A percentile compares a stretch with the other conserved stretches of the same genome.
Evolutionary conservation across 2,888 invertebrate species (phyloP).

Genomic region (Trichogramma evanescens): DNA sequence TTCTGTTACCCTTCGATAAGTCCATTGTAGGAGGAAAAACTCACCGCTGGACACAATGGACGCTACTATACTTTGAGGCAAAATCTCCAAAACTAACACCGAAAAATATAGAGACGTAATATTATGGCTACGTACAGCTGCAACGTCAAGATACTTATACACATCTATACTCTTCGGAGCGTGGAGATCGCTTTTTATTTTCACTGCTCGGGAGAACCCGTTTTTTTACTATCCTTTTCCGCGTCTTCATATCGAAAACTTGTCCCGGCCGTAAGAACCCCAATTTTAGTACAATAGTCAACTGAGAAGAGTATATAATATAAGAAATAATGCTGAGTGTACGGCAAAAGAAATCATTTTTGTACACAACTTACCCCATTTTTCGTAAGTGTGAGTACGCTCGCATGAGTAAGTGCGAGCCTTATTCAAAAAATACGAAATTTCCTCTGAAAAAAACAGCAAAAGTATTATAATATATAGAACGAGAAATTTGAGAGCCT

Average conservation of each 20-base stretch:
- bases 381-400: conserved; percentile 23
- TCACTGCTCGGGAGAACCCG: conserved; percentile 33
- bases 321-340: conserved; percentile 35
- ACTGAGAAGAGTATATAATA: conserved; percentile 18
- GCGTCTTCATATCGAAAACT: conserved; percentile 20
- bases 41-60: conserved; percentile 10
- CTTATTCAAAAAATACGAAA: conserved; percentile 26
- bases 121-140: no score
- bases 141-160: no score
- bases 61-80: background rate
- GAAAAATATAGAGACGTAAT: no score
- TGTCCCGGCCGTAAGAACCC: conserved; percentile 33
- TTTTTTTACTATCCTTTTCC: conserved; percentile 38
- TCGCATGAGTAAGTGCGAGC: conserved; percentile 25
- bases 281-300: conserved; percentile 41
- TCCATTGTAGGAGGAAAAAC: background rate
- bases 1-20: no score
- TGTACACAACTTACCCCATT: conserved; percentile 40
- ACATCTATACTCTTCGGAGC: background rate
- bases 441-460: conserved; percentile 22
- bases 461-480: conserved; percentile 4
- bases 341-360: conserved; percentile 34
- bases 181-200: conserved; percentile 31
- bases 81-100: no score
- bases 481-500: background rate